These are phyloP conservation scores for human (Homo sapiens) DNA, from an alignment of 2,113 vertebrate species.

Conservation along the genomic window DNA sequence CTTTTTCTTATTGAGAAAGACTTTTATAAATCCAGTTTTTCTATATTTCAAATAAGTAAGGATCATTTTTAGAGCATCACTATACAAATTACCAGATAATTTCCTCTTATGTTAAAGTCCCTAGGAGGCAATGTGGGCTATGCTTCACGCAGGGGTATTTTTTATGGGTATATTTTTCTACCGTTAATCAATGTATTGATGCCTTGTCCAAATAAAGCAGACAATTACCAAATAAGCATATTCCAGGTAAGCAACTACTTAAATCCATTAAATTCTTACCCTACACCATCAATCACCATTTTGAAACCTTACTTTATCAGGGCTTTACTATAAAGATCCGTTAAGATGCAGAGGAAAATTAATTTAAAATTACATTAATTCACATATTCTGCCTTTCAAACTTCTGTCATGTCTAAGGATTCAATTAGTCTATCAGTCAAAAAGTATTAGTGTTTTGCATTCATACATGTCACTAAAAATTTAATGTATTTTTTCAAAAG, in stretches of 20 bases:
- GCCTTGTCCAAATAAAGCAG: not conserved
- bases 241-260: not conserved
- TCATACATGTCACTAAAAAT: not conserved
- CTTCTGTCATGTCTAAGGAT: not conserved
- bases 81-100: not conserved
- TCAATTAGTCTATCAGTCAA: not conserved
- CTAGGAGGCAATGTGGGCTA: not conserved
- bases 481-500: not conserved
- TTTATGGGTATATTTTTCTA: not conserved
- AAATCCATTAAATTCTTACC: not conserved
- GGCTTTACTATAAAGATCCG: not conserved
- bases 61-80: not conserved
- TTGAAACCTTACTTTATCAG: not conserved
- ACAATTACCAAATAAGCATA: not conserved
- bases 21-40: not conserved
- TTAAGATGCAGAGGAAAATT: not conserved
- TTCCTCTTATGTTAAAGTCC: not conserved
- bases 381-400: not conserved
- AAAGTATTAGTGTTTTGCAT: not conserved
- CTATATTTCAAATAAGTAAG: not conserved
- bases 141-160: not conserved
- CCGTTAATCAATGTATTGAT: not conserved
- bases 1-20: not conserved
- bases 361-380: constrained; percentile 28
- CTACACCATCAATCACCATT: not conserved